Conservation (phyloP, 2,113 vertebrate species). For the Anarhynchus alexandrinus region DNA sequence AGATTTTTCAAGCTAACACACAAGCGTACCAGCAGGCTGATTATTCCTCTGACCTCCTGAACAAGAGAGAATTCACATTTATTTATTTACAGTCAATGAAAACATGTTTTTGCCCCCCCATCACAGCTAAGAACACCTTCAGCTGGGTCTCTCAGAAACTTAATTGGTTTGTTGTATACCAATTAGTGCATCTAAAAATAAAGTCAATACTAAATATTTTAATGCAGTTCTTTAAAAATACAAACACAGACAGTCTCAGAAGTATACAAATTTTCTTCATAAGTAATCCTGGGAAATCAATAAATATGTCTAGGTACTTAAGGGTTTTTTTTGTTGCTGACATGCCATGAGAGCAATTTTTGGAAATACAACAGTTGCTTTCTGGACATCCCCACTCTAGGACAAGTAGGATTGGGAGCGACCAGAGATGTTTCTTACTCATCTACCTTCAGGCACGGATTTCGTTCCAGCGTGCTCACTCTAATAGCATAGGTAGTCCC, state of each 20-base stretch:
- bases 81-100: background rate
- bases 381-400: background rate
- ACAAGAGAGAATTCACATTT: background rate
- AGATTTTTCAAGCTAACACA: background rate
- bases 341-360: background rate
- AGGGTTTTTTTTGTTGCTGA: background rate
- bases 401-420: background rate
- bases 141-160: background rate
- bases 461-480: rapidly evolving
- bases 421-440: background rate
- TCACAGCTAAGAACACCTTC: background rate
- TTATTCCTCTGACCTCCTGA: background rate
- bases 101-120: background rate
- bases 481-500: background rate
- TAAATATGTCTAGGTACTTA: background rate
- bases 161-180: background rate
- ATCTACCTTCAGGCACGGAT: background rate
- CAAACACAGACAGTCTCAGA: background rate
- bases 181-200: background rate
- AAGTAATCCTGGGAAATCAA: background rate
- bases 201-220: background rate
- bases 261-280: background rate
- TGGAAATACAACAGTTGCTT: background rate
- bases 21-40: background rate
- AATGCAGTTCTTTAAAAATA: background rate